Percentiles rank a stretch among this genome's conserved stretches.
These are phyloP conservation scores for Ateles fusciceps DNA, from an alignment of 2,797 vertebrate species.

Conservation along the genomic window DNA sequence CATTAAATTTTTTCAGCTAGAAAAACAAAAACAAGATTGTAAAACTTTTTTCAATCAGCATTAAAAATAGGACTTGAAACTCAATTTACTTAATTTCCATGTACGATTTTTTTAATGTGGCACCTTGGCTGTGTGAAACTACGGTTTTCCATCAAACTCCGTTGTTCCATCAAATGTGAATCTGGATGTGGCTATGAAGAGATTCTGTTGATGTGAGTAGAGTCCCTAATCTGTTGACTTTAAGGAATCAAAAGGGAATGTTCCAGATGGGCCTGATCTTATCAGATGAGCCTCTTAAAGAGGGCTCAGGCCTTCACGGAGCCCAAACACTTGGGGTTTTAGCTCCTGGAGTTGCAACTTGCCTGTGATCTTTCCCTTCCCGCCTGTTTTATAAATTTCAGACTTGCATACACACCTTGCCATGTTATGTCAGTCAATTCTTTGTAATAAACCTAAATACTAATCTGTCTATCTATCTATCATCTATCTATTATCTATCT, in stretches of 20 bases:
- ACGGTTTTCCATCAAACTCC: neutral
- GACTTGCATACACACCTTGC: neutral
- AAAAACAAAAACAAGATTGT: neutral
- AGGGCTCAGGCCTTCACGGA: neutral
- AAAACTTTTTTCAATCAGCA: slow-evolving; percentile 36
- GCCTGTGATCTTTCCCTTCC: neutral
- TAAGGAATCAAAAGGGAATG: neutral
- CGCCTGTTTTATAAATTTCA: neutral
- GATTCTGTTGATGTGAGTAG: neutral
- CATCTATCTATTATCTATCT: neutral
- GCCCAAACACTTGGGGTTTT: neutral
- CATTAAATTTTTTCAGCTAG: neutral
- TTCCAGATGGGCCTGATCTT: neutral
- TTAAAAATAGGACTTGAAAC: neutral
- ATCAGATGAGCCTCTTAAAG: neutral
- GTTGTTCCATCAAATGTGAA: neutral
- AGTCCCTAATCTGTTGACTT: neutral
- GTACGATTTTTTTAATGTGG: neutral
- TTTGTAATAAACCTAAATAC: neutral
- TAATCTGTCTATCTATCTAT: neutral
- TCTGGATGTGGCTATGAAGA: neutral
- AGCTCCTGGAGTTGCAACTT: neutral
- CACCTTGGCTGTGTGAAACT: neutral
- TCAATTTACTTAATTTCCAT: slow-evolving; percentile 24
- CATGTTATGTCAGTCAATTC: neutral